Percentiles rank a stretch among this genome's conserved stretches.
Conservation (phyloP, 1,140 invertebrate species). For the Leucophenga varia region DNA sequence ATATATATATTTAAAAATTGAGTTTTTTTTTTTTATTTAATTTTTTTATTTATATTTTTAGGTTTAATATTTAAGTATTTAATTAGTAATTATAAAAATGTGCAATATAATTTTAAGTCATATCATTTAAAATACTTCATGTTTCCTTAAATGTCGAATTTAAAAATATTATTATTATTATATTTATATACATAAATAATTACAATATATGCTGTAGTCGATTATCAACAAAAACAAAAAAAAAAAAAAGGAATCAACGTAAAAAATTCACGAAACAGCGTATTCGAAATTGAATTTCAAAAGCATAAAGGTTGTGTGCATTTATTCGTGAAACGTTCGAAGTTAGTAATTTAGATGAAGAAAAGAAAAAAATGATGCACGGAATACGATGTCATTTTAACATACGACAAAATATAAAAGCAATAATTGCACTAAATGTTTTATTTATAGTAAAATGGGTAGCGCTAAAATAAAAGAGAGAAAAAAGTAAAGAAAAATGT, state of each 20-base stretch:
- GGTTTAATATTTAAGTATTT: conserved; percentile 9
- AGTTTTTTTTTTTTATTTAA: conserved; percentile 28
- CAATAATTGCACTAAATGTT: conserved; percentile 46
- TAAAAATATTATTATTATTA: too few species aligned
- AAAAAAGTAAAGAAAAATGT: conserved; percentile 3
- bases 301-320: conserved; percentile 44
- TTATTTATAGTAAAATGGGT: conserved; percentile 38
- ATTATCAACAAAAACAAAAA: too few species aligned
- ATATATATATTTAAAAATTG: conserved; percentile 40
- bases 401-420: too few species aligned
- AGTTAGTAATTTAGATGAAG: conserved; percentile 16
- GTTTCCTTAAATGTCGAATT: conserved; percentile 14
- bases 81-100: too few species aligned
- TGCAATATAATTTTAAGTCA: conserved; percentile 38
- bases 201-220: too few species aligned
- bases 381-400: too few species aligned
- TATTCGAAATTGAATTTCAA: too few species aligned
- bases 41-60: conserved; percentile 9
- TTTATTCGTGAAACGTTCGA: conserved; percentile 43
- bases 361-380: too few species aligned
- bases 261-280: too few species aligned
- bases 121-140: too few species aligned
- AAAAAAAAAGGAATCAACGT: too few species aligned
- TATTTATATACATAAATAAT: too few species aligned
- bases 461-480: conserved; percentile 9